phyloP scores from a whole-genome alignment of 2,797 vertebrate genomes.

The Smutsia gigantea region DNA sequence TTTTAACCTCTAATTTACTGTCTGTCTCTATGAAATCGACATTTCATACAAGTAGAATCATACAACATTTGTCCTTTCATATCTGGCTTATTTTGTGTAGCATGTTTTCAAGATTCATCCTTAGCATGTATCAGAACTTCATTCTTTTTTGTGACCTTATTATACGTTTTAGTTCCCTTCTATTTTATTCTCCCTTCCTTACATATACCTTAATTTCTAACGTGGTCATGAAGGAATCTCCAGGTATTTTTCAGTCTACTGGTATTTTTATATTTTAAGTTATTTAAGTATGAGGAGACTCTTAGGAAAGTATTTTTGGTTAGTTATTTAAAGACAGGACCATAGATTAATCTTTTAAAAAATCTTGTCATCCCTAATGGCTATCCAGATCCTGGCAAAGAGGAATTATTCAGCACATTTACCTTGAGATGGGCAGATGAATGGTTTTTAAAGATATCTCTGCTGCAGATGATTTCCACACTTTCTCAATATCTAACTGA shows the following conservation, averaged over 20 bases:
- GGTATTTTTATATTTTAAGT: constrained; percentile 35
- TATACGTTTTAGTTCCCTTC: background rate
- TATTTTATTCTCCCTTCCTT: background rate
- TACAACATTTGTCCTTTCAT: too few species aligned
- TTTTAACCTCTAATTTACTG: too few species aligned
- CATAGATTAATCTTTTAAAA: background rate
- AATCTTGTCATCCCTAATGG: background rate
- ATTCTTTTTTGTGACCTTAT: background rate
- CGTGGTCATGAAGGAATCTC: background rate
- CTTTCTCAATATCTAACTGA: background rate
- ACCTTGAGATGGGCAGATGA: background rate
- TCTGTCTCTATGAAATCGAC: too few species aligned
- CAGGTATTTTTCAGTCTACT: background rate
- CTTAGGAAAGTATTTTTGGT: background rate
- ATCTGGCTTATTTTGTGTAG: background rate
- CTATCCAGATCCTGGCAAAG: background rate
- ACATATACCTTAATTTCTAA: background rate
- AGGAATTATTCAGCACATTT: background rate
- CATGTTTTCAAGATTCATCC: background rate
- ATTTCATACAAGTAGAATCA: too few species aligned
- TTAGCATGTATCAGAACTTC: background rate
- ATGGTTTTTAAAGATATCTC: background rate
- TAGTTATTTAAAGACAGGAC: background rate
- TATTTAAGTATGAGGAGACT: background rate
- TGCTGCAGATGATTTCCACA: background rate